Evolutionary conservation across 1,140 invertebrate species (phyloP).

Genomic region (Lasaia peninsularis): DNA sequence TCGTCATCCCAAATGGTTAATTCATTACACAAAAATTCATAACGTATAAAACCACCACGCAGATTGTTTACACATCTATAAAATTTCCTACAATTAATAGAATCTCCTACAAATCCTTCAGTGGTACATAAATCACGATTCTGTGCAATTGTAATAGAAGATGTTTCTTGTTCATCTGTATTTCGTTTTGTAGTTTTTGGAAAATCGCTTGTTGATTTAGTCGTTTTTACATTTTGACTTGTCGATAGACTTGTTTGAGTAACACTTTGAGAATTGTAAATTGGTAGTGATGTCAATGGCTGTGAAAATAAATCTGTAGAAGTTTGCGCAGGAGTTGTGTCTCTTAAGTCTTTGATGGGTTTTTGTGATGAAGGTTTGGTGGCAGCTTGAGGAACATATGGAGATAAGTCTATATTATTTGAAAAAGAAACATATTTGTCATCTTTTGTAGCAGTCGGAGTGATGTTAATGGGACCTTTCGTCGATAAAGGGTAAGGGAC

Average conservation of each 20-base stretch:
- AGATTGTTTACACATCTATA: conserved; percentile 85
- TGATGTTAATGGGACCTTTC: conserved; percentile 5
- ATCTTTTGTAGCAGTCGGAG: conserved; percentile 9
- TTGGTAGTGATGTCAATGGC: background rate
- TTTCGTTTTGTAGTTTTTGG: background rate
- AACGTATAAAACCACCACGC: conserved; percentile 78
- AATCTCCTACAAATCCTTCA: conserved; percentile 84
- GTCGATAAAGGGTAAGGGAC: conserved; percentile 52
- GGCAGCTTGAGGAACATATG: background rate
- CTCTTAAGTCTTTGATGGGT: background rate
- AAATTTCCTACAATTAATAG: conserved; percentile 85
- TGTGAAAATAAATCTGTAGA: background rate
- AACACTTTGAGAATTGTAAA: background rate
- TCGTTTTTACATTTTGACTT: background rate
- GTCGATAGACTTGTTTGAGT: background rate
- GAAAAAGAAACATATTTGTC: background rate
- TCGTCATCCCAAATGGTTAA: conserved; percentile 86
- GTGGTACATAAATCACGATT: conserved; percentile 35
- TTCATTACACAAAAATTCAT: conserved; percentile 83
- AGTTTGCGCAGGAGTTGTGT: background rate
- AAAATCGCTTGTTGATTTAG: background rate
- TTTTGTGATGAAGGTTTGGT: background rate
- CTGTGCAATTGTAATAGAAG: conserved; percentile 16
- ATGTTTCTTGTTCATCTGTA: background rate
- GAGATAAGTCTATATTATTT: background rate